phyloP scores from a whole-genome alignment of 1,140 invertebrate species.

The Pristionchus pacificus region DNA sequence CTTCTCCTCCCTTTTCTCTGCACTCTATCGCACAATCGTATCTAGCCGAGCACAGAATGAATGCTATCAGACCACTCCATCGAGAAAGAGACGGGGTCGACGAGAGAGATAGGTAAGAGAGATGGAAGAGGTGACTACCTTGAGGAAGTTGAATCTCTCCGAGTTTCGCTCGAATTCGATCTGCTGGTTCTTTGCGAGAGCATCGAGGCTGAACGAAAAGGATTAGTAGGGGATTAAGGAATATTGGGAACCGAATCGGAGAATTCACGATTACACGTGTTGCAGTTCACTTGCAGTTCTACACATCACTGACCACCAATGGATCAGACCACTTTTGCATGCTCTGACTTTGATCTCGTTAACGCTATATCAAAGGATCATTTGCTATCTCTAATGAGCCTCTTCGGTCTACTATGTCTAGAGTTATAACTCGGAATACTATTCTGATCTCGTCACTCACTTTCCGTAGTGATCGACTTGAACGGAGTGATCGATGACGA shows the following conservation, averaged over 20 bases:
- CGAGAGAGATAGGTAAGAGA: neutral
- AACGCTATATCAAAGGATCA: no score
- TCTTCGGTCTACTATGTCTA: neutral
- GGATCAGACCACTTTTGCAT: no score
- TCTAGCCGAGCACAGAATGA: no score
- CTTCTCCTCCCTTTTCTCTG: neutral
- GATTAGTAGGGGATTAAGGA: no score
- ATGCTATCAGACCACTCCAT: neutral
- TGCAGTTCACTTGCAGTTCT: no score
- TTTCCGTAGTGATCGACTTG: constrained; percentile 87
- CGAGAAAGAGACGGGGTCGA: neutral
- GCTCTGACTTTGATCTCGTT: constrained; percentile 4
- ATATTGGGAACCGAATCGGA: neutral
- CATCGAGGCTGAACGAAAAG: constrained; percentile 70
- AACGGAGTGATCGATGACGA: constrained; percentile 96
- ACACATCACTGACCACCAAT: no score
- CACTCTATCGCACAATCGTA: neutral
- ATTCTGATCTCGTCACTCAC: constrained; percentile 63
- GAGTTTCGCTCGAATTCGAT: constrained; percentile 92
- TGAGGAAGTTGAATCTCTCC: constrained; percentile 89
- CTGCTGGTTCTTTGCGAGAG: constrained; percentile 86
- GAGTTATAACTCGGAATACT: neutral
- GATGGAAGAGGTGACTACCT: constrained; percentile 64
- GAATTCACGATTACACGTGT: no score
- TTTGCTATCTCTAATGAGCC: neutral